Evolutionary conservation across 2,797 vertebrate genomes (phyloP).

Genomic region (Pseudotriccus pelzelni): DNA sequence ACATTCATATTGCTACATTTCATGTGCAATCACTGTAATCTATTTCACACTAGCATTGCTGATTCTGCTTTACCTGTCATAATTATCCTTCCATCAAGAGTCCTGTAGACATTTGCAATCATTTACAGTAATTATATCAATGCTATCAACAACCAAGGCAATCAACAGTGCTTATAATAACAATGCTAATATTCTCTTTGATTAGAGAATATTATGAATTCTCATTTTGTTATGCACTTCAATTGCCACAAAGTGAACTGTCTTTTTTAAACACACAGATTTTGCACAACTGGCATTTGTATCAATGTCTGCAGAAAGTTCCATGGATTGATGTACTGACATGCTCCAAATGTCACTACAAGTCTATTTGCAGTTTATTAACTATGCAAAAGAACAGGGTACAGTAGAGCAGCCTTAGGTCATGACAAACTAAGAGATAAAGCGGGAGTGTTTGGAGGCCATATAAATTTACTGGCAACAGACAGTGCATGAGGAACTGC

Average conservation of each 20-base stretch:
- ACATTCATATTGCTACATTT: background rate
- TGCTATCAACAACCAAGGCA: background rate
- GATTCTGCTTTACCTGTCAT: background rate
- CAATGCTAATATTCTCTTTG: background rate
- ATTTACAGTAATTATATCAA: background rate
- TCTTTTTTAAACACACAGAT: background rate
- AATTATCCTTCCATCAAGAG: background rate
- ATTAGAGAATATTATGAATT: background rate
- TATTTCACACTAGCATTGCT: background rate
- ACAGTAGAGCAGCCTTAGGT: background rate
- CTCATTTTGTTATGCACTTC: background rate
- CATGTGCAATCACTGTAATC: background rate
- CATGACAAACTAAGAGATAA: background rate
- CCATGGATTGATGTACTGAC: fast-evolving
- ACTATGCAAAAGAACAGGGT: background rate
- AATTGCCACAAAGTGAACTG: background rate
- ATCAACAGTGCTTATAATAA: background rate
- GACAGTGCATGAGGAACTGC: background rate
- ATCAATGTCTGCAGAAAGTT: background rate
- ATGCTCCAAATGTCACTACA: background rate
- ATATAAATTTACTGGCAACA: background rate
- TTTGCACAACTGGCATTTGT: background rate
- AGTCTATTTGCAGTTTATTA: background rate
- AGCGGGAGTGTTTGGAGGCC: background rate
- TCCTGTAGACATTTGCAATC: background rate